Conservation (phyloP, 1,140 invertebrate genomes). For the Dendrolimus kikuchii region DNA sequence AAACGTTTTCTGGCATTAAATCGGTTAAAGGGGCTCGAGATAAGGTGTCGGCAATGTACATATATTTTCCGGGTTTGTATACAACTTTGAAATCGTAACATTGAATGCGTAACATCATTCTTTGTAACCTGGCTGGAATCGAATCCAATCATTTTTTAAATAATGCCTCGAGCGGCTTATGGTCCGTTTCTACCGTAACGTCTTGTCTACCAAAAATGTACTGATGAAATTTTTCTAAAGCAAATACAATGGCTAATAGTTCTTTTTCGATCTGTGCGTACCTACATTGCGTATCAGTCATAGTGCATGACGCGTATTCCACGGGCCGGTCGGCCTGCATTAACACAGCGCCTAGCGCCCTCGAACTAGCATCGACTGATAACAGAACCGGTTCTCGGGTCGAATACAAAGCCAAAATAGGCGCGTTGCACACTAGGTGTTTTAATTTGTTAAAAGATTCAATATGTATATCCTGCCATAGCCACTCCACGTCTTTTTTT, state of each 20-base stretch:
- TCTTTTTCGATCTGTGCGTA: slow-evolving; percentile 54
- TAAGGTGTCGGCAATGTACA: slow-evolving; percentile 12
- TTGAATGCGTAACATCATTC: slow-evolving; percentile 5
- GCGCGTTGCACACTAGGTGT: slow-evolving; percentile 16
- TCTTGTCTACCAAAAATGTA: slow-evolving; percentile 18
- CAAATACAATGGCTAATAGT: slow-evolving; percentile 36
- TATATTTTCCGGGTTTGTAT: slow-evolving; percentile 12
- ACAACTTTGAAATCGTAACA: slow-evolving; percentile 2
- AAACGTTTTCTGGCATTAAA: slow-evolving; percentile 10
- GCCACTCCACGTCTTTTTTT: slow-evolving; percentile 40
- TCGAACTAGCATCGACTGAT: too few species aligned
- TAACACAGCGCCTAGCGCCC: too few species aligned
- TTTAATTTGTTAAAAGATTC: slow-evolving; percentile 18
- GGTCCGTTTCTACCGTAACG: slow-evolving; percentile 52
- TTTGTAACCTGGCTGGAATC: slow-evolving; percentile 6
- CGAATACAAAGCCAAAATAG: slow-evolving; percentile 32
- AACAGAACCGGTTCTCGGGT: slow-evolving; percentile 14
- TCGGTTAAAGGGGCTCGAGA: slow-evolving; percentile 14
- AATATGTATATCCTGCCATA: slow-evolving; percentile 34
- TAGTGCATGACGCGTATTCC: slow-evolving; percentile 30
- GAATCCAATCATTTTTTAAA: slow-evolving; percentile 24
- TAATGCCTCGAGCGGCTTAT: slow-evolving; percentile 54
- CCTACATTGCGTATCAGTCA: slow-evolving; percentile 33
- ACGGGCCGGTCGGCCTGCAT: background rate
- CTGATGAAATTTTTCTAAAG: slow-evolving; percentile 25